A percentile compares a stretch with the other conserved stretches of the same genome.
phyloP scores from a whole-genome alignment of 2,888 invertebrate genomes.

The Drosophila falleni region DNA sequence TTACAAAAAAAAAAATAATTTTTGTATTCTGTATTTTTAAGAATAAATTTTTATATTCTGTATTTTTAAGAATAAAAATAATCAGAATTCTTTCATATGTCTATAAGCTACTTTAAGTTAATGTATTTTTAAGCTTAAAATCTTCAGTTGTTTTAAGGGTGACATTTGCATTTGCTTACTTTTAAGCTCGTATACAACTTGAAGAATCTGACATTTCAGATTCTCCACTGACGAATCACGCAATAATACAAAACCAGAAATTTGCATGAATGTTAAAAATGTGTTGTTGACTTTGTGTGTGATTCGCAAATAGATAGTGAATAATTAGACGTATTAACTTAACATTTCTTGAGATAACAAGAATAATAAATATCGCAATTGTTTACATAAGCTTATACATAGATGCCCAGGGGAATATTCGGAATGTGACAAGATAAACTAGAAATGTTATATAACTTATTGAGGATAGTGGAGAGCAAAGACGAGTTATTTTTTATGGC shows the following conservation, averaged over 20 bases:
- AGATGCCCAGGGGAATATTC: neutral
- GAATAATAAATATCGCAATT: neutral
- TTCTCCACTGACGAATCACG: neutral
- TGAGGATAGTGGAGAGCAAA: slow-evolving; percentile 4
- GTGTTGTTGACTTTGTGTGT: slow-evolving; percentile 17
- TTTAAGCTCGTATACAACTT: neutral
- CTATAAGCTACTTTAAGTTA: neutral
- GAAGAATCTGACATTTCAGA: neutral
- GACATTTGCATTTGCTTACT: slow-evolving; percentile 1
- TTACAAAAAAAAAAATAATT: too few species aligned
- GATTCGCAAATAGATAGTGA: slow-evolving; percentile 8
- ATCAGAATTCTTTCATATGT: too few species aligned
- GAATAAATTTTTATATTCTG: too few species aligned
- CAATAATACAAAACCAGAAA: slow-evolving; percentile 23
- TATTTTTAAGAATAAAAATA: neutral
- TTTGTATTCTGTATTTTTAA: neutral
- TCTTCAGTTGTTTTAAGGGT: neutral
- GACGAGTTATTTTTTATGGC: slow-evolving; percentile 22
- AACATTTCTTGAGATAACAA: slow-evolving; percentile 3
- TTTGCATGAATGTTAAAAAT: slow-evolving; percentile 13
- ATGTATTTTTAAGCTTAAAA: neutral
- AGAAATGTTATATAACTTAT: neutral
- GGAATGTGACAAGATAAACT: neutral
- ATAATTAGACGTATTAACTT: slow-evolving; percentile 7
- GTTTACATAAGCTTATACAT: neutral